phyloP scores from a whole-genome alignment of 2,797 vertebrate species.

The Poliocrania exsul region DNA sequence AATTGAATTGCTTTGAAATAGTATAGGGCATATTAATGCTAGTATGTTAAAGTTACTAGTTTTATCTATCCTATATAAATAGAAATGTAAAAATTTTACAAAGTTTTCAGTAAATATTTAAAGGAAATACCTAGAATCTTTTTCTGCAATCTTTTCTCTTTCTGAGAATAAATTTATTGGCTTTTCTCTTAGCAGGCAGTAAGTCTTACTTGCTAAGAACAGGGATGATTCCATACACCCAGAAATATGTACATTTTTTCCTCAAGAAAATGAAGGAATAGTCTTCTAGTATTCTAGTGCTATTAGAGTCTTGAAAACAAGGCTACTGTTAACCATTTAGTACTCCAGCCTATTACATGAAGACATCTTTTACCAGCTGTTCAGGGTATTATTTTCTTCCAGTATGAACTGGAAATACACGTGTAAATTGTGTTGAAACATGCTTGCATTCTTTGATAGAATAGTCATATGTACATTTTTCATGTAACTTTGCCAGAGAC shows the following conservation, averaged over 20 bases:
- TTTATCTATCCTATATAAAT: not conserved
- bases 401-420: not conserved
- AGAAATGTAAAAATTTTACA: not conserved
- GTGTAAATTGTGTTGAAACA: not conserved
- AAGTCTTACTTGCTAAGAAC: not conserved
- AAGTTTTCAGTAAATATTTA: not conserved
- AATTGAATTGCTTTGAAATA: not conserved
- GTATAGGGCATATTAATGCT: not conserved
- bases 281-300: not conserved
- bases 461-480: not conserved
- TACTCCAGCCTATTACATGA: not conserved
- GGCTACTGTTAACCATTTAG: not conserved
- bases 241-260: not conserved
- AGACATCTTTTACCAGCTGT: not conserved
- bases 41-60: not conserved
- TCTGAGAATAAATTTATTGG: not conserved
- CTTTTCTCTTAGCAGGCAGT: not conserved
- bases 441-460: not conserved
- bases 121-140: not conserved
- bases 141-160: not conserved
- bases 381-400: not conserved
- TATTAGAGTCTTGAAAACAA: not conserved
- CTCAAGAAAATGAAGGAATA: not conserved
- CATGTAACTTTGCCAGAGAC: not conserved
- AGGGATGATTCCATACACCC: not conserved